Base-by-base conservation (phyloP, 2,113 vertebrate species). In the Heterotilapia buettikoferi region DNA sequence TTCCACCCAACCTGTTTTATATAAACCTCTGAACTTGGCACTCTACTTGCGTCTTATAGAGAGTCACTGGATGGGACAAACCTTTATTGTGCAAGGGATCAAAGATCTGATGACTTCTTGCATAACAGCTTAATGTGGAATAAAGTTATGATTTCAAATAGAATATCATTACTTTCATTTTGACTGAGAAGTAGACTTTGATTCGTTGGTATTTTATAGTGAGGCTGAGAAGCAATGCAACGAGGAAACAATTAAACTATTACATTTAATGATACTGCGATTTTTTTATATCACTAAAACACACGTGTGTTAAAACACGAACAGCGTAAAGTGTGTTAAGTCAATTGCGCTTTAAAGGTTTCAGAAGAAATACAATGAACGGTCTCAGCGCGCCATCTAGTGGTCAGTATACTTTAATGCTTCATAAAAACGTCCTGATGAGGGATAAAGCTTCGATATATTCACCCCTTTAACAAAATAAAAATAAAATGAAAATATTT, bases 81-180 rank as follows among this genome's bases (percentile, higher is more conserved):
- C 18, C 0, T 66, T 66, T 66, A 1, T 38, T 0, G 18, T n/a
- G 61, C 0, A 66, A 63, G 18, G 31, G 31, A 0, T 63, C 31
- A 63, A 66, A n/a, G 61, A 66, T 66, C 61, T 36, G 18, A 66
- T 66, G 4, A n/a, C 0, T 63, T n/a, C 31, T 63, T 33, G 31
- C 31, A 36, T 36, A 36, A 63, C 5, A 63, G 31, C 18, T 33
- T 36, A 63, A n/a, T 12, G 31, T 66, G 1, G 2, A 66, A 66
- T n/a, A 66, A n/a, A 66, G 61, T 38, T 66, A 38, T n/a, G 18
- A 66, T 38, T 66, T 38, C 61, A 66, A 38, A n/a, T 0, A 0
- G 6, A 36, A 1, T 36, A 36, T 38, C 18, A 66, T 19, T 66
- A 66, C 31, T n/a, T 7, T 66, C 6, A 66, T n/a, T 36, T n/a